These are phyloP conservation scores for Mesochorus sp. DNA, from an alignment of 2,888 invertebrate species.

Conservation along the genomic window DNA sequence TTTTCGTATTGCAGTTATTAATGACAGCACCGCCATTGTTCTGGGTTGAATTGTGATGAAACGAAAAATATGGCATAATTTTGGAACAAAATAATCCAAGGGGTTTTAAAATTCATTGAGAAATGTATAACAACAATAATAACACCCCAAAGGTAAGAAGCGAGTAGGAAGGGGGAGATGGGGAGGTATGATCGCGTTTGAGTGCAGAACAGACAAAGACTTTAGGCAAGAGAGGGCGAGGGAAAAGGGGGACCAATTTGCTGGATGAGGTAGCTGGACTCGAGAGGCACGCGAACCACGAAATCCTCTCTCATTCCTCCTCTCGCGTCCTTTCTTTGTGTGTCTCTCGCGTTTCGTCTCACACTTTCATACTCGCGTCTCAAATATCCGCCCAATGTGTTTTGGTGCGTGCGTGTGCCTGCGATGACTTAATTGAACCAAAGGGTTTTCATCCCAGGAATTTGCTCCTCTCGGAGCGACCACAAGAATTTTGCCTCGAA, in stretches of 20 bases:
- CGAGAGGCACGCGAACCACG: conserved; percentile 46
- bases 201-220: neutral
- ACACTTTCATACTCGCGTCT: conserved; percentile 7
- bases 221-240: neutral
- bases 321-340: neutral
- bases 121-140: neutral
- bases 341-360: conserved; percentile 4
- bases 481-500: conserved; percentile 12
- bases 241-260: conserved; percentile 39
- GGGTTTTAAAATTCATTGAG: neutral
- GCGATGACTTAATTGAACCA: conserved; percentile 55
- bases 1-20: too few relatives aligned
- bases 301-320: conserved; percentile 24
- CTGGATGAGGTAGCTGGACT: conserved; percentile 34
- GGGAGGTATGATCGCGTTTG: conserved; percentile 17
- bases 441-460: conserved; percentile 35
- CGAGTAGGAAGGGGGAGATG: neutral
- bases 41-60: too few relatives aligned
- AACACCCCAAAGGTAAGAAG: neutral
- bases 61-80: too few relatives aligned
- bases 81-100: neutral
- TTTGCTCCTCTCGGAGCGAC: conserved; percentile 6
- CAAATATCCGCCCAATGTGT: neutral
- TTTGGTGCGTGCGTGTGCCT: neutral
- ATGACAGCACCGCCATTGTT: too few relatives aligned